Percentiles rank a stretch among this genome's conserved stretches.
Conservation (phyloP, 2,888 invertebrate species). For the Encarsia formosa region DNA sequence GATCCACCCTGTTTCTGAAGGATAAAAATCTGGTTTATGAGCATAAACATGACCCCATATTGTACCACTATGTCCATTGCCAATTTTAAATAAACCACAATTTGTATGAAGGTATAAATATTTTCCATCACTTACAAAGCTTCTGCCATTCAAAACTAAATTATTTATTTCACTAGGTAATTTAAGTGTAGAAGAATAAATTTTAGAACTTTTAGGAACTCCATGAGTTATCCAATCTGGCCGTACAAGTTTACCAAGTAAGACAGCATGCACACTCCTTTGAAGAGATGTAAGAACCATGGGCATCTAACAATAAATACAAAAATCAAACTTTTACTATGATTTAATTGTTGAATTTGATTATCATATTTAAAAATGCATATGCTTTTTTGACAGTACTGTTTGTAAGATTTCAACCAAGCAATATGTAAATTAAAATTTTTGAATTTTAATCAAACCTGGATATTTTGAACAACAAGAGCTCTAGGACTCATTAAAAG, state of each 20-base stretch:
- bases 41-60: constrained; percentile 85
- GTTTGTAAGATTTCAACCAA: constrained; percentile 5
- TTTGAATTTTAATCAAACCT: constrained; percentile 52
- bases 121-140: constrained; percentile 85
- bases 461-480: constrained; percentile 75
- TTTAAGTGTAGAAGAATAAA: constrained; percentile 63
- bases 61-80: constrained; percentile 91
- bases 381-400: no score
- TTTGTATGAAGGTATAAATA: constrained; percentile 83
- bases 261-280: constrained; percentile 81
- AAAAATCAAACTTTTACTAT: no score
- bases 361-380: not conserved
- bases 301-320: constrained; percentile 66
- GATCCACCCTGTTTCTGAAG: constrained; percentile 78
- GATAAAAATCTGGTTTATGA: constrained; percentile 77
- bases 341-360: no score
- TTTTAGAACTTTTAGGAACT: constrained; percentile 71
- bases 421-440: not conserved
- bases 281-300: constrained; percentile 80
- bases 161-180: constrained; percentile 54
- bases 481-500: constrained; percentile 80
- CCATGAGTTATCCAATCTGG: constrained; percentile 90
- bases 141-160: constrained; percentile 53
- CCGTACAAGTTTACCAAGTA: constrained; percentile 76
- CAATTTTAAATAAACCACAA: constrained; percentile 85